Evolutionary conservation across 1,140 invertebrate genomes (phyloP).

Genomic region (Sitobion miscanthi): DNA sequence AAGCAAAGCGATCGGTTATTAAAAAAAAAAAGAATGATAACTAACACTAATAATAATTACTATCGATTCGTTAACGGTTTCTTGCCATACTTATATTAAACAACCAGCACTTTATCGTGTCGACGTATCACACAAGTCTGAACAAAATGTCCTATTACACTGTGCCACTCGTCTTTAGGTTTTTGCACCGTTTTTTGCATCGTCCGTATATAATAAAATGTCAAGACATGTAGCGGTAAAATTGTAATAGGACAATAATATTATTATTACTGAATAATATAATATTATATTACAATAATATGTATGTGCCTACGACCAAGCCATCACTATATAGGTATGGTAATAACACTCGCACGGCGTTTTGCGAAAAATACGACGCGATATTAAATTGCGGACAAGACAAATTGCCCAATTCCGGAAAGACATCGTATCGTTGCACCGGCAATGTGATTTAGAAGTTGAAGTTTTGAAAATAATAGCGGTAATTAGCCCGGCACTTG

Average conservation of each 20-base stretch:
- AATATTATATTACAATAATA: neutral
- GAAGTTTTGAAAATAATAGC: slow-evolving; percentile 23
- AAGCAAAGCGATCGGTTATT: neutral
- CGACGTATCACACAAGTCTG: neutral
- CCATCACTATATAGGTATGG: neutral
- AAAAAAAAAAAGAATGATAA: neutral
- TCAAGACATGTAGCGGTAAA: neutral
- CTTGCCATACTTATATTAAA: neutral
- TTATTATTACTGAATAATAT: neutral
- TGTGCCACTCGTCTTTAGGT: neutral
- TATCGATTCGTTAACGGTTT: neutral
- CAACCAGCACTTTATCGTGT: neutral
- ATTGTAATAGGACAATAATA: neutral
- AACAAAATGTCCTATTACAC: neutral
- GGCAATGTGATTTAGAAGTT: slow-evolving; percentile 25
- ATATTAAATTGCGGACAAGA: slow-evolving; percentile 16
- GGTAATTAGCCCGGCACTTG: neutral
- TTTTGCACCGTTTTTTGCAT: neutral
- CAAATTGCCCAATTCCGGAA: neutral
- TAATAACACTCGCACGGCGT: neutral
- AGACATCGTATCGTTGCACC: neutral
- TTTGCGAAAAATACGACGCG: neutral
- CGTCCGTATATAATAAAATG: neutral
- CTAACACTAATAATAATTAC: neutral
- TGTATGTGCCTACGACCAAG: neutral